Evolutionary conservation across 2,797 vertebrate species (phyloP).

Genomic region (Otolemur crassicaudatus): DNA sequence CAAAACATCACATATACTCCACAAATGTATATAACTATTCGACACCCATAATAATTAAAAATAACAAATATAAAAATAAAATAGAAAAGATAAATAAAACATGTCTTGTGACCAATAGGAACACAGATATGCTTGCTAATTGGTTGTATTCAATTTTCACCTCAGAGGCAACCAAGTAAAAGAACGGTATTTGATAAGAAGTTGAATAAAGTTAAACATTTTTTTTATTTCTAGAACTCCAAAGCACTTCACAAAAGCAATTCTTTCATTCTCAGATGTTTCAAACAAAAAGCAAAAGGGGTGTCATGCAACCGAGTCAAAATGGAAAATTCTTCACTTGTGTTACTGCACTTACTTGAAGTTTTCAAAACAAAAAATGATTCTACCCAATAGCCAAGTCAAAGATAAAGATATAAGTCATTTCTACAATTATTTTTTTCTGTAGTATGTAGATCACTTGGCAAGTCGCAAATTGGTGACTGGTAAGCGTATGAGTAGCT

Average conservation of each 20-base stretch:
- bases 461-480: neutral
- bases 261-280: neutral
- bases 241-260: neutral
- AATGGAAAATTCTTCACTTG: conserved; percentile 38
- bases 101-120: neutral
- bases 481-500: neutral
- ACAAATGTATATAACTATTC: neutral
- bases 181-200: neutral
- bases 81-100: neutral
- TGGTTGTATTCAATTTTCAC: neutral
- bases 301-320: neutral
- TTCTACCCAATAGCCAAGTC: neutral
- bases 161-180: neutral
- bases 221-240: conserved; percentile 8
- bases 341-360: conserved; percentile 28
- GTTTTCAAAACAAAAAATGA: conserved; percentile 44
- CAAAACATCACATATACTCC: neutral
- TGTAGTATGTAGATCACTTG: neutral
- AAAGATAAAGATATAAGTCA: neutral
- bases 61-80: neutral
- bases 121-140: neutral
- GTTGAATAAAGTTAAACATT: neutral
- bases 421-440: neutral
- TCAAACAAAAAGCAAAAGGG: conserved; percentile 15
- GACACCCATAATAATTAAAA: neutral